Percentiles rank a stretch among this genome's conserved stretches.
phyloP scores from a whole-genome alignment of 2,113 vertebrate genomes.

The Eublepharis macularius region DNA sequence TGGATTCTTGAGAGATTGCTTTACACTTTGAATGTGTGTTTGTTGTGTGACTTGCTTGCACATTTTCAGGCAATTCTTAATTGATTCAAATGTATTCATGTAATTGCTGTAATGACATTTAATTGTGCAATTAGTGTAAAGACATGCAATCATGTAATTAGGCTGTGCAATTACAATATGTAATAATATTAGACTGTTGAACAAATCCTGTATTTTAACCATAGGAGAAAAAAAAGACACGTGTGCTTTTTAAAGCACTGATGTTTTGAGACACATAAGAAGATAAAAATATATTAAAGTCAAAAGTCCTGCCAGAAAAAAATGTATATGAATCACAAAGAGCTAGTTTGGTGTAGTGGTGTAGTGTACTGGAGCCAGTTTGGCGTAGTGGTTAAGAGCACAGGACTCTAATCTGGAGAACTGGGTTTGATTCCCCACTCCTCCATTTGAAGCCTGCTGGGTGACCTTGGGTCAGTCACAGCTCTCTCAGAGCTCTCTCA shows the following conservation, averaged over 20 bases:
- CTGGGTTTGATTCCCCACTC: too few relatives aligned
- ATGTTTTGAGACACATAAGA: background rate
- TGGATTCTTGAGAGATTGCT: background rate
- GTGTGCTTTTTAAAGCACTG: background rate
- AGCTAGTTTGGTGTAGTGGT: too few relatives aligned
- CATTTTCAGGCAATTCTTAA: slow-evolving; percentile 54
- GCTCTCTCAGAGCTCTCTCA: too few relatives aligned
- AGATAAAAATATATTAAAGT: slow-evolving; percentile 29
- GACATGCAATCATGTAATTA: slow-evolving; percentile 63
- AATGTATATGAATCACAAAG: background rate
- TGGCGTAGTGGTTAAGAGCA: too few relatives aligned
- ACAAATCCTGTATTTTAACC: slow-evolving; percentile 45
- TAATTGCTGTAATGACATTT: slow-evolving; percentile 59
- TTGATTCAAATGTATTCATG: slow-evolving; percentile 61
- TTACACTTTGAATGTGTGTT: background rate
- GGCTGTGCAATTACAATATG: slow-evolving; percentile 62
- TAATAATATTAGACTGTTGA: slow-evolving; percentile 63
- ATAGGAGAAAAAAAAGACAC: background rate
- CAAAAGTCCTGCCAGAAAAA: background rate
- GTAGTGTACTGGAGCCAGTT: too few relatives aligned
- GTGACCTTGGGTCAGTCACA: too few relatives aligned
- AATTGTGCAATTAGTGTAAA: slow-evolving; percentile 71
- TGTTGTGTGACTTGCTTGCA: slow-evolving; percentile 27
- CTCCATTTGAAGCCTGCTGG: too few relatives aligned
- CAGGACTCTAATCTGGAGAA: too few relatives aligned